A percentile compares a stretch with the other conserved stretches of the same genome.
Conservation (phyloP, 2,113 vertebrate genomes). For the Tychaedon coryphoeus region DNA sequence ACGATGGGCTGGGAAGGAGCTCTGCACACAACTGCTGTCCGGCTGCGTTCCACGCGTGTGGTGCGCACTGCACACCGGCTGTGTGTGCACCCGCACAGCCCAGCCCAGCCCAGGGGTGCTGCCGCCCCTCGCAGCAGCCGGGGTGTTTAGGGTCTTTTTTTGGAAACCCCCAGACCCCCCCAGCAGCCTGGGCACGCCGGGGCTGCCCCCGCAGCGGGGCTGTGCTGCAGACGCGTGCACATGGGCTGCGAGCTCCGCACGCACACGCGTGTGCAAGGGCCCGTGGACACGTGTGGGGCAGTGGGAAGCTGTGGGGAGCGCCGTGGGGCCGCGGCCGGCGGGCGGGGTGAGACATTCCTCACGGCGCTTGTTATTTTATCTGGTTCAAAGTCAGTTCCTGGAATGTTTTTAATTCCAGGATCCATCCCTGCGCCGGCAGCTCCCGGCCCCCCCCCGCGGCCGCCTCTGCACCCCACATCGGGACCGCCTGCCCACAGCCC, state of each 20-base stretch:
- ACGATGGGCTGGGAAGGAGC: rapidly evolving
- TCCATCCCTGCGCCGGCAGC: conserved; percentile 27
- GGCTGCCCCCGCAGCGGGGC: background rate
- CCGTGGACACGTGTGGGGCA: background rate
- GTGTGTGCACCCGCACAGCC: background rate
- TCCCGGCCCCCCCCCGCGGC: background rate
- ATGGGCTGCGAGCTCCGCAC: rapidly evolving
- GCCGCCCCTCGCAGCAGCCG: background rate
- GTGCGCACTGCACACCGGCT: rapidly evolving
- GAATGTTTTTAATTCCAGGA: conserved; percentile 66
- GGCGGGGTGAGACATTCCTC: conserved; percentile 45
- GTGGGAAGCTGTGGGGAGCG: background rate
- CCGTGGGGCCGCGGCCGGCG: background rate
- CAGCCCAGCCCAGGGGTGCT: background rate
- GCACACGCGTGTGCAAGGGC: background rate
- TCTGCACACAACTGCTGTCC: background rate
- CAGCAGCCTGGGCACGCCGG: background rate
- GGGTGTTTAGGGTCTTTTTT: background rate
- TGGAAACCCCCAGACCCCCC: too few species aligned
- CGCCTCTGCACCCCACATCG: background rate
- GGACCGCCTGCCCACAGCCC: background rate
- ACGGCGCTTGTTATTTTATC: conserved; percentile 50
- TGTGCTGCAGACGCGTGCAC: background rate
- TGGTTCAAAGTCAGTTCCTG: conserved; percentile 61
- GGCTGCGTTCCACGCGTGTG: background rate